Evolutionary conservation across 2,113 vertebrate species (phyloP).

Genomic region (Galeopterus variegatus): DNA sequence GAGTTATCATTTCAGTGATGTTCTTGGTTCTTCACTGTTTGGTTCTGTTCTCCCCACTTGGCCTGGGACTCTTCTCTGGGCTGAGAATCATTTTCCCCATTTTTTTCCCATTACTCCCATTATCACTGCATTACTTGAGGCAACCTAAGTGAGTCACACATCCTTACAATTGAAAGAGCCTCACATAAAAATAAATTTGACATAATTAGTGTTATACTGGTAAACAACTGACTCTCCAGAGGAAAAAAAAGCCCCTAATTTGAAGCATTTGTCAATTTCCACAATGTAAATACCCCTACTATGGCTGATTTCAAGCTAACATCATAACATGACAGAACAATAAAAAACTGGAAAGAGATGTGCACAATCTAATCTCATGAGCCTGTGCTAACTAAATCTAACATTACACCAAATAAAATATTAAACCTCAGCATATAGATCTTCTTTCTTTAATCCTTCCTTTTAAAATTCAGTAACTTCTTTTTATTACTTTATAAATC

Average conservation of each 20-base stretch:
- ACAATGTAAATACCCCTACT: not conserved
- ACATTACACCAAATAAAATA: not conserved
- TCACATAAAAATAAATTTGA: not conserved
- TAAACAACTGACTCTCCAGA: not conserved
- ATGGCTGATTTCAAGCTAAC: not conserved
- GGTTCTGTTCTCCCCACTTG: not conserved
- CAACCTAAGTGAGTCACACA: not conserved
- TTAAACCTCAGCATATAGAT: not conserved
- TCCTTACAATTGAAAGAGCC: not conserved
- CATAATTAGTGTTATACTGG: not conserved
- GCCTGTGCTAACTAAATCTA: not conserved
- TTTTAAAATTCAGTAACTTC: not conserved
- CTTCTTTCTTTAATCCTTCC: not conserved
- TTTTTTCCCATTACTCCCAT: not conserved
- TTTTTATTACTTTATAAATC: constrained; percentile 29
- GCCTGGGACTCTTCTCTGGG: not conserved
- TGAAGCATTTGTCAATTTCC: not conserved
- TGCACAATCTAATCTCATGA: not conserved
- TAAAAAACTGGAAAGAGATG: not conserved
- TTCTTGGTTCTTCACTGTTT: not conserved
- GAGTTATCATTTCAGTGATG: not conserved
- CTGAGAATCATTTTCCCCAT: not conserved
- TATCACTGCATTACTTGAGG: not conserved
- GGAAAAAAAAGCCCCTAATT: not conserved
- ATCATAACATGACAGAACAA: not conserved